Conservation (phyloP, 1,140 invertebrate species). For the Drosophila lini region DNA sequence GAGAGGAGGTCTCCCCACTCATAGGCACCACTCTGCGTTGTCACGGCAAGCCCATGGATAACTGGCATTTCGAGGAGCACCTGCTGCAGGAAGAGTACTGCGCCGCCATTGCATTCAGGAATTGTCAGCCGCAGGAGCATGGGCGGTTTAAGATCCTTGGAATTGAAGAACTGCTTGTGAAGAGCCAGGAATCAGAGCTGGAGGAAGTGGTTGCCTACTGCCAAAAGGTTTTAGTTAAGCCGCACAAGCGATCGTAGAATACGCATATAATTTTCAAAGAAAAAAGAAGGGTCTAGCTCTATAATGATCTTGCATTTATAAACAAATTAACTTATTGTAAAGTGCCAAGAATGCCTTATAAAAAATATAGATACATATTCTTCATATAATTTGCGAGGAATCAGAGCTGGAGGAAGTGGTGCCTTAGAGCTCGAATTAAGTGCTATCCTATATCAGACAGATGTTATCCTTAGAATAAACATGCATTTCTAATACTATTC, state of each 20-base stretch:
- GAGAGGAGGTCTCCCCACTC: constrained; percentile 85
- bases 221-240: constrained; percentile 66
- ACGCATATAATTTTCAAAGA: neutral
- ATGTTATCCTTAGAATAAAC: constrained; percentile 42
- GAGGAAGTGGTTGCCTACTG: constrained; percentile 86
- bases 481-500: constrained; percentile 29
- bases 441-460: constrained; percentile 4
- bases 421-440: constrained; percentile 7
- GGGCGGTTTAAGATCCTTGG: constrained; percentile 85
- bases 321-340: neutral
- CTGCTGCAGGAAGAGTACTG: constrained; percentile 92
- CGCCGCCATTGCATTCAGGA: constrained; percentile 90
- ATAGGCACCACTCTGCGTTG: constrained; percentile 89
- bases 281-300: neutral
- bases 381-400: constrained; percentile 65
- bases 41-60: constrained; percentile 86
- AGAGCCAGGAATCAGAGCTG: constrained; percentile 66
- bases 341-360: neutral
- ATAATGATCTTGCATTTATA: neutral
- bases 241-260: constrained; percentile 40
- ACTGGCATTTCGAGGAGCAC: constrained; percentile 95
- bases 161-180: constrained; percentile 86
- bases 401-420: constrained; percentile 85
- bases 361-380: neutral
- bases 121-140: constrained; percentile 52